These are phyloP conservation scores for Babyrousa celebensis DNA, from an alignment of 2,797 vertebrate species.

Conservation along the genomic window DNA sequence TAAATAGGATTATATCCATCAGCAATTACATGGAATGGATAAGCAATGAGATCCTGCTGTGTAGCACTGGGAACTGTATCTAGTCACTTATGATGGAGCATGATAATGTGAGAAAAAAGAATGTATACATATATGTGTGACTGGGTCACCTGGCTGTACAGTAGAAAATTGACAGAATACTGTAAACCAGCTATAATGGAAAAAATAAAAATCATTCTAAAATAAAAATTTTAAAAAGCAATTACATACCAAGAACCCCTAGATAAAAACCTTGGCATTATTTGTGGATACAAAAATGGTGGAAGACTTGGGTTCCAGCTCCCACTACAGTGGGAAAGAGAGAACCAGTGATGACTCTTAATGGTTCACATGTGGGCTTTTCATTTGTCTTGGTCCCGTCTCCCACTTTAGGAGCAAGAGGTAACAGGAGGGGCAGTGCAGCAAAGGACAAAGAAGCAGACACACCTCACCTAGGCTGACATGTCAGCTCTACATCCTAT, in stretches of 20 bases:
- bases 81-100: no score
- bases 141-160: no score
- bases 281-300: background rate
- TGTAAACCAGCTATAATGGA: no score
- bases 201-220: no score
- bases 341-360: background rate
- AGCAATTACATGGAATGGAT: background rate
- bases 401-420: background rate
- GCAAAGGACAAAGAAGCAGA: background rate
- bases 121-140: no score
- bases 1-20: background rate
- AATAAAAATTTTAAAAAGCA: background rate
- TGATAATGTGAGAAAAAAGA: no score
- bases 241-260: background rate
- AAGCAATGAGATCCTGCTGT: no score
- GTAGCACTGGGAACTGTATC: no score
- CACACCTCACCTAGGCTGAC: background rate
- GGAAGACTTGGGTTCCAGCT: background rate
- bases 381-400: background rate
- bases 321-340: background rate
- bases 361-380: background rate
- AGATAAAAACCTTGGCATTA: background rate
- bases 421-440: background rate
- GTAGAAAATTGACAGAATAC: no score
- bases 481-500: background rate